Evolutionary conservation across 2,797 vertebrate species (phyloP), one percentile per base, ranked within the genome.

Genomic region (Periparus ater): DNA sequence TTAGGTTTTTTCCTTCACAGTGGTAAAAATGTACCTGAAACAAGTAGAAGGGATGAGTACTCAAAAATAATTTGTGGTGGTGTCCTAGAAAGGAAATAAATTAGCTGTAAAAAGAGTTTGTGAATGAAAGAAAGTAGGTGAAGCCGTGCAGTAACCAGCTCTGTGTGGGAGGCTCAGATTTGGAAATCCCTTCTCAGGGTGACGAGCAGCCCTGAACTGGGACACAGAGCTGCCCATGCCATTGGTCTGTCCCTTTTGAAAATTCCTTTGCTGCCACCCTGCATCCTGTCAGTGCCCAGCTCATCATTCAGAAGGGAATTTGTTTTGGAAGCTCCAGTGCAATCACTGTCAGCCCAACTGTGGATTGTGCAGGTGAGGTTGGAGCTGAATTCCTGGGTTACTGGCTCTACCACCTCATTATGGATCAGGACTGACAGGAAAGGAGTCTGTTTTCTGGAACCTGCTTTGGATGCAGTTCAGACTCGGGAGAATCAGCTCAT

Each of bases 381-480:
- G 75, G 75, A 68, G 85, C 86, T 74, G 51, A 66, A 13, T 84
- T 72, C 85, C 66, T 60, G 91, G 84, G 17, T 68, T 93, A 55
- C 89, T 85, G 76, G 88, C 84, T 91, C 77, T 67, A 0, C 80
- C 55, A 60, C 68, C 65, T 95, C 51, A 45, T 94, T 88, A 55
- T 19, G 23, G 68, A 87, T 83, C 78, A 34, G 21, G 81, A 42
- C 55, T 75, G 36, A 78, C 58, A 81, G 84, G 91, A 82, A 85
- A 62, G 60, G 80, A 90, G 13, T 45, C 40, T 87, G 1, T 89
- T 94, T 85, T 58, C 73, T 89, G 70, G 61, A 80, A 62, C 58
- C 67, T 91, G 85, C 89, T 91, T 91, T 92, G 78, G 88, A 68
- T 85, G 54, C 91, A 57, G 68, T 65, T 96, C 80, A 89, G 89